Percentiles rank a stretch among this genome's conserved stretches.
These are phyloP conservation scores for Patella depressa DNA, from an alignment of 2,888 invertebrate genomes.

Conservation along the genomic window DNA sequence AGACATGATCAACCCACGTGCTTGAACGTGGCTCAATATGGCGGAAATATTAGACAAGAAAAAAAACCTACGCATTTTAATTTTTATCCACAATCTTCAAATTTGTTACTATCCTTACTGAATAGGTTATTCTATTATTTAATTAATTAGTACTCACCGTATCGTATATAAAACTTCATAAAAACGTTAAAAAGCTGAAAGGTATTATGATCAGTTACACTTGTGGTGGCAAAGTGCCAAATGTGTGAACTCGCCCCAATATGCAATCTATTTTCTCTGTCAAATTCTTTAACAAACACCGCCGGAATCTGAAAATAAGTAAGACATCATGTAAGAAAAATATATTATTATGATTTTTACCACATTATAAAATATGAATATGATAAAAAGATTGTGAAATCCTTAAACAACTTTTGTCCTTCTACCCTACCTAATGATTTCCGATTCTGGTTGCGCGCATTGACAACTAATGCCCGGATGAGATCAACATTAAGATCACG, in stretches of 20 bases:
- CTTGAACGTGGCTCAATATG: constrained; percentile 25
- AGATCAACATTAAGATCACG: background rate
- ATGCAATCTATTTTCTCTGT: background rate
- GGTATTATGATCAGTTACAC: background rate
- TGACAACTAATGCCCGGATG: constrained; percentile 1
- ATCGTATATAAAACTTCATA: constrained; percentile 65
- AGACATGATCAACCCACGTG: constrained; percentile 5
- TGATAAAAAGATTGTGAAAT: too few relatives aligned
- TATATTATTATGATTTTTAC: too few relatives aligned
- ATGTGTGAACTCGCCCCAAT: background rate
- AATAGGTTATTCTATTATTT: background rate
- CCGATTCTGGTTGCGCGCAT: background rate
- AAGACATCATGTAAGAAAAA: background rate
- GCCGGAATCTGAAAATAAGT: background rate
- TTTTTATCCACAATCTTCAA: too few relatives aligned
- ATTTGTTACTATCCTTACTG: too few relatives aligned
- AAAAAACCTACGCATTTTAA: background rate
- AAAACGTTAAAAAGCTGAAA: constrained; percentile 48
- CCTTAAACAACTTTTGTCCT: too few relatives aligned
- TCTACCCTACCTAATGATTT: background rate
- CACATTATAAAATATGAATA: too few relatives aligned
- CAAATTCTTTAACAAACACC: too few relatives aligned
- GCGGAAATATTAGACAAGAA: constrained; percentile 8
- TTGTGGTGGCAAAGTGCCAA: constrained; percentile 7
- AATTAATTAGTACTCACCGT: constrained; percentile 50